Conservation (phyloP, 2,888 invertebrate genomes). For the Lydus trimaculatus region DNA sequence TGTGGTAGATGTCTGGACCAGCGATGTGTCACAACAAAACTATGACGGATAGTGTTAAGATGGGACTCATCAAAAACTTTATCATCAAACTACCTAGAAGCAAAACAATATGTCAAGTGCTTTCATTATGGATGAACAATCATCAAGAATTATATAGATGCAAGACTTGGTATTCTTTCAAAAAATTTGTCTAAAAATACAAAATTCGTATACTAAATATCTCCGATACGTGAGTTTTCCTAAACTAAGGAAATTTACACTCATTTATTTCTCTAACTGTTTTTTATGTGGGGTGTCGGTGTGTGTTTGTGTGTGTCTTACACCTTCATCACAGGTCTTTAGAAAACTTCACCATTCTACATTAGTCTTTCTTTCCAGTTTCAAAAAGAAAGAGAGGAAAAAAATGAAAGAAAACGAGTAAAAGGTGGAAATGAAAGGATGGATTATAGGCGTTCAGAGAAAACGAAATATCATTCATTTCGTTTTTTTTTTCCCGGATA, state of each 20-base stretch:
- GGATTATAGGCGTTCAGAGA: not conserved
- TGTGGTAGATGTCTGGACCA: not conserved
- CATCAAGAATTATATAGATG: no score
- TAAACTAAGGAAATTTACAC: not conserved
- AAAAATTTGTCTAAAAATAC: no score
- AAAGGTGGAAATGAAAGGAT: not conserved
- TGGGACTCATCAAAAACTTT: not conserved
- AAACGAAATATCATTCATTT: not conserved
- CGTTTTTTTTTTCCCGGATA: not conserved
- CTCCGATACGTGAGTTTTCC: not conserved
- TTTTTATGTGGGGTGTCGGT: no score
- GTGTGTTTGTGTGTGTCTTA: not conserved
- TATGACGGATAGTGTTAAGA: not conserved
- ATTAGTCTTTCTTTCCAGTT: not conserved
- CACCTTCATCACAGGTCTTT: slow-evolving; percentile 1
- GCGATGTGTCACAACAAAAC: not conserved
- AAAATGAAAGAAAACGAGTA: not conserved
- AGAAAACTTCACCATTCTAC: not conserved
- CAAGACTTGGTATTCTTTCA: no score
- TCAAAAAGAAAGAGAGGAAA: not conserved
- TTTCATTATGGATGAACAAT: no score
- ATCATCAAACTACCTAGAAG: not conserved
- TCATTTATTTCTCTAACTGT: not conserved
- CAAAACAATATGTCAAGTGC: not conserved
- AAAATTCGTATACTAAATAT: no score